Percentiles rank a stretch among this genome's conserved stretches.
Evolutionary conservation across 2,113 vertebrate genomes (phyloP).

Genomic region (Aix galericulata): DNA sequence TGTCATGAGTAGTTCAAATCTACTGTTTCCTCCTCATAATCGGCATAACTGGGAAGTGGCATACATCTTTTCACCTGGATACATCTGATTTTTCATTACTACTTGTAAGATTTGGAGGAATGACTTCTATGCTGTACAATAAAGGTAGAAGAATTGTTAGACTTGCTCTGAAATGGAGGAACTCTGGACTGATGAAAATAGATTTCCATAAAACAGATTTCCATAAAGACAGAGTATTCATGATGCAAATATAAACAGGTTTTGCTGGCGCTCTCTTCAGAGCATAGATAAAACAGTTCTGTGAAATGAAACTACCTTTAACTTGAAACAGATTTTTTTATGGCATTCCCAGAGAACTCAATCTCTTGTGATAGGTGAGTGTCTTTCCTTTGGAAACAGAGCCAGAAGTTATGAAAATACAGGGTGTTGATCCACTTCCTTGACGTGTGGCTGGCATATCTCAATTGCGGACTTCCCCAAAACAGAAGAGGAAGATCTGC

Average conservation of each 20-base stretch:
- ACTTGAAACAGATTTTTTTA: neutral
- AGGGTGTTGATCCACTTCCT: neutral
- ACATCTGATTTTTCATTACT: neutral
- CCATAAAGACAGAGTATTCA: neutral
- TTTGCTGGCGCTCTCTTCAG: neutral
- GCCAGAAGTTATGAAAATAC: neutral
- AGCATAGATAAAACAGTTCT: neutral
- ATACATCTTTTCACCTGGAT: neutral
- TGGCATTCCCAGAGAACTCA: neutral
- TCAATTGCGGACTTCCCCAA: slow-evolving; percentile 1
- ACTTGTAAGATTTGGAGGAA: neutral
- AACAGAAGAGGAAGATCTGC: neutral
- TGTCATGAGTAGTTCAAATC: neutral
- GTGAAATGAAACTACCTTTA: neutral
- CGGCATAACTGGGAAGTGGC: neutral
- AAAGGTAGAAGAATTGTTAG: neutral
- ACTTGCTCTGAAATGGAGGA: neutral
- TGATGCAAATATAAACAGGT: neutral
- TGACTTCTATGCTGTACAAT: neutral
- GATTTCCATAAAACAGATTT: neutral
- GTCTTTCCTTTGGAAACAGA: neutral
- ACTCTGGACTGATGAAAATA: neutral
- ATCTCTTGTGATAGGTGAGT: neutral
- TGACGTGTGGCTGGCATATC: neutral
- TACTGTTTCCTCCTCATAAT: neutral